Base-by-base conservation (phyloP, 2,797 vertebrate species). In the Anableps anableps region DNA sequence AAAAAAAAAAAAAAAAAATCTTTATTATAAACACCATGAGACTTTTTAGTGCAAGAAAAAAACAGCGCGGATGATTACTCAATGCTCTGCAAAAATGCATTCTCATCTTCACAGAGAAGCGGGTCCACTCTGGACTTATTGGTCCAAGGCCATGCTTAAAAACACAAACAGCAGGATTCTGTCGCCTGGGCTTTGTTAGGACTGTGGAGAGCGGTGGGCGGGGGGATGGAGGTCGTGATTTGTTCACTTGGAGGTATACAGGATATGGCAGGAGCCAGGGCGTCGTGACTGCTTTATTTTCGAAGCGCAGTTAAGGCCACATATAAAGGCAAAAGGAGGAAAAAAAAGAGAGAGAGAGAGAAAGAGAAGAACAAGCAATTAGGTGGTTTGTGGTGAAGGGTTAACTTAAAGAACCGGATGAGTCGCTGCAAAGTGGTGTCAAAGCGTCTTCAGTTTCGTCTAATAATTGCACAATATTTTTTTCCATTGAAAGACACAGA, bases 191-290 rank as follows among this genome's bases (percentile, higher is more conserved):
- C 93, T 95, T 95, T 96, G 95, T 95, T 95, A 94, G 94, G 89
- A 64, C 93, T 92, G 79, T 79, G 88, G 93, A 93, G 91, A 87
- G 91, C 88, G 86, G 93, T 83, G 96, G 92, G 95, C 60, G 64
- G 64, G 48, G 93, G 93, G 91, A 89, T 93, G 92, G 89, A 92
- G 91, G 95, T 97, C 96, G 96, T 97, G 97, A 97, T 97, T 97
- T 95, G 94, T 95, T 95, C 94, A 92, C 90, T 90, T 91, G 91
- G 94, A 96, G 92, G 94, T 95, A 93, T 95, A 96, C 96, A 97
- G 97, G 97, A 97, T 97, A 94, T 96, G 94, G 96, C 95, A 96
- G 96, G 96, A 97, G 97, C 96, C 97, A 89, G 94, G 79, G 92
- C 94, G 96, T 97, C 96, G 96, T 97, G 96, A 96, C 96, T 95